phyloP scores from a whole-genome alignment of 2,113 vertebrate species.

The Epinephelus lanceolatus region DNA sequence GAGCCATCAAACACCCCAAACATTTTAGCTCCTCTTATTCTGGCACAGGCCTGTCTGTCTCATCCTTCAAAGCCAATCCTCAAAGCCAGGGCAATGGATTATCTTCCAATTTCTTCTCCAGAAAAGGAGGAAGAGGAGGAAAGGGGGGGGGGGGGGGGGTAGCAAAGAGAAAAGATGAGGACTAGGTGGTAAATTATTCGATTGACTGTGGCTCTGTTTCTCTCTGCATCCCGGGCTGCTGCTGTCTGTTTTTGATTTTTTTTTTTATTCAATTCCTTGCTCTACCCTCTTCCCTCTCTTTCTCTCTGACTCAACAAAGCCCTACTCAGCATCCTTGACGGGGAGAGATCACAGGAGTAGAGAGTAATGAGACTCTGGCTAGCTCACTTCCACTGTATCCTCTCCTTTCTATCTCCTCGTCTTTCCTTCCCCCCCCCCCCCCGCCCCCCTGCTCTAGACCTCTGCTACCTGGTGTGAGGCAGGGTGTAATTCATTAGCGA shows the following conservation, averaged over 20 bases:
- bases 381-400: slow-evolving; percentile 69
- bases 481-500: slow-evolving; percentile 82
- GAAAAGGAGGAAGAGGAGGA: slow-evolving; percentile 16
- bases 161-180: slow-evolving; percentile 42
- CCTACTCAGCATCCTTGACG: slow-evolving; percentile 78
- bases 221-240: slow-evolving; percentile 31
- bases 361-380: slow-evolving; percentile 78
- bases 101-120: slow-evolving; percentile 68
- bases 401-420: slow-evolving; percentile 45
- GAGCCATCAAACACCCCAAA: slow-evolving; percentile 68
- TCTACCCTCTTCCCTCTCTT: slow-evolving; percentile 33
- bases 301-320: slow-evolving; percentile 75
- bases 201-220: slow-evolving; percentile 56
- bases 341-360: slow-evolving; percentile 75
- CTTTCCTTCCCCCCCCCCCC: background rate
- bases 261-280: slow-evolving; percentile 28
- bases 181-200: slow-evolving; percentile 66
- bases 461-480: slow-evolving; percentile 73
- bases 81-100: slow-evolving; percentile 77
- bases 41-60: slow-evolving; percentile 65
- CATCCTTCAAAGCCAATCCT: slow-evolving; percentile 78
- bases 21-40: slow-evolving; percentile 69
- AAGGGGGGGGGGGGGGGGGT: background rate
- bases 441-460: slow-evolving; percentile 45
- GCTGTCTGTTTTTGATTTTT: slow-evolving; percentile 33